Percentiles rank a stretch among this genome's conserved stretches.
Evolutionary conservation across 2,797 vertebrate species (phyloP).

Genomic region (Acrossocheilus fasciatus): DNA sequence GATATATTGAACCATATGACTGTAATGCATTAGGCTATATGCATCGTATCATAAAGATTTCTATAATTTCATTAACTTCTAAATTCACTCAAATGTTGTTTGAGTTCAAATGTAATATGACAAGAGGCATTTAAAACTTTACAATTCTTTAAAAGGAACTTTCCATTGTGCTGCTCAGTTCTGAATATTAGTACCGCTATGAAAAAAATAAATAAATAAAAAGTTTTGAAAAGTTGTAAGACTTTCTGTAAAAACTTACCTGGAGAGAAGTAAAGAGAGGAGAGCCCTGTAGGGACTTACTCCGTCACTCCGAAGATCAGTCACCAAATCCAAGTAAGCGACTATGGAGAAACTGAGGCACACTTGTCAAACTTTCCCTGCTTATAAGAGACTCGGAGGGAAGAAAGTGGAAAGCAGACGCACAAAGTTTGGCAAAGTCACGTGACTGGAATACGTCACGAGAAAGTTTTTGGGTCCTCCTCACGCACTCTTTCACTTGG

Average conservation of each 20-base stretch:
- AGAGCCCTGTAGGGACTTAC: slow-evolving; percentile 64
- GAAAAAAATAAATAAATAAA: not conserved
- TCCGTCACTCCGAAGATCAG: slow-evolving; percentile 58
- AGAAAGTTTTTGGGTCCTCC: slow-evolving; percentile 45
- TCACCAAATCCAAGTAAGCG: slow-evolving; percentile 70
- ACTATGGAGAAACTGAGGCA: slow-evolving; percentile 71
- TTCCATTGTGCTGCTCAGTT: not conserved
- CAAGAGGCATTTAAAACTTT: not conserved
- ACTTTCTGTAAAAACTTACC: slow-evolving; percentile 65
- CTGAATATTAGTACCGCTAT: not conserved
- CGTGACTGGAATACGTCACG: slow-evolving; percentile 77
- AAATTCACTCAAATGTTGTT: not conserved
- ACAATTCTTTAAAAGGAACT: not conserved
- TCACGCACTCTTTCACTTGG: slow-evolving; percentile 3
- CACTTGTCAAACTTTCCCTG: slow-evolving; percentile 75
- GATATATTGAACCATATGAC: not conserved
- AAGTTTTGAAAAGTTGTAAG: not conserved
- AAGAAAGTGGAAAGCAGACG: slow-evolving; percentile 51
- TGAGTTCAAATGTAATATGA: not conserved
- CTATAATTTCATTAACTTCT: not conserved
- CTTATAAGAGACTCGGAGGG: slow-evolving; percentile 73
- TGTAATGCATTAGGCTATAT: not conserved
- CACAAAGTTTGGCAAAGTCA: slow-evolving; percentile 69
- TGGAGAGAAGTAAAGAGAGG: slow-evolving; percentile 62
- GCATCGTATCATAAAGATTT: not conserved